Conservation (phyloP, 1,140 invertebrate genomes). For the Rhyzopertha dominica region DNA sequence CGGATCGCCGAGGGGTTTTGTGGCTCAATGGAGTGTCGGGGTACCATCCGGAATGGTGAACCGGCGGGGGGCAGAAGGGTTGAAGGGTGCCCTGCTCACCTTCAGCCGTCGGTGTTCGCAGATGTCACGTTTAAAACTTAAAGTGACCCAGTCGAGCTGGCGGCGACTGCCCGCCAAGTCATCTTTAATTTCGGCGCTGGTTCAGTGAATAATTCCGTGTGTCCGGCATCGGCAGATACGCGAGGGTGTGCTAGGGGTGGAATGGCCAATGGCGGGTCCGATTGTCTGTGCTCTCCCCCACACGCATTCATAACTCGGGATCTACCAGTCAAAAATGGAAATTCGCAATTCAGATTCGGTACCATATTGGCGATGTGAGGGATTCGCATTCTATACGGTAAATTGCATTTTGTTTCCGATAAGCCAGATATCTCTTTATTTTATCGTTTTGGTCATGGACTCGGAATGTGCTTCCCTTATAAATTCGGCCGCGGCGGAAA, state of each 20-base stretch:
- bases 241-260: conserved; percentile 30
- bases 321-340: conserved; percentile 38
- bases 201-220: too few species aligned
- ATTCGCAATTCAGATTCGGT: conserved; percentile 17
- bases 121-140: conserved; percentile 36
- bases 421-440: too few species aligned
- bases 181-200: too few species aligned
- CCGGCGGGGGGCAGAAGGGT: conserved; percentile 34
- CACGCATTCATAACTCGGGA: conserved; percentile 33
- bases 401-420: too few species aligned
- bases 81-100: conserved; percentile 22
- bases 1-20: conserved; percentile 40
- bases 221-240: too few species aligned
- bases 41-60: conserved; percentile 33
- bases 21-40: conserved; percentile 39
- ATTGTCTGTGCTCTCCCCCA: conserved; percentile 23
- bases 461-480: too few species aligned
- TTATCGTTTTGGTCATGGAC: too few species aligned
- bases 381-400: conserved; percentile 9
- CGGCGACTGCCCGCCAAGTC: too few species aligned
- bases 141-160: too few species aligned
- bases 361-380: conserved; percentile 20
- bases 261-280: conserved; percentile 32
- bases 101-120: conserved; percentile 22
- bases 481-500: too few species aligned